Evolutionary conservation across 1,140 invertebrate genomes (phyloP), one percentile per base, ranked within the genome.

Genomic region (Triops cancriformis): DNA sequence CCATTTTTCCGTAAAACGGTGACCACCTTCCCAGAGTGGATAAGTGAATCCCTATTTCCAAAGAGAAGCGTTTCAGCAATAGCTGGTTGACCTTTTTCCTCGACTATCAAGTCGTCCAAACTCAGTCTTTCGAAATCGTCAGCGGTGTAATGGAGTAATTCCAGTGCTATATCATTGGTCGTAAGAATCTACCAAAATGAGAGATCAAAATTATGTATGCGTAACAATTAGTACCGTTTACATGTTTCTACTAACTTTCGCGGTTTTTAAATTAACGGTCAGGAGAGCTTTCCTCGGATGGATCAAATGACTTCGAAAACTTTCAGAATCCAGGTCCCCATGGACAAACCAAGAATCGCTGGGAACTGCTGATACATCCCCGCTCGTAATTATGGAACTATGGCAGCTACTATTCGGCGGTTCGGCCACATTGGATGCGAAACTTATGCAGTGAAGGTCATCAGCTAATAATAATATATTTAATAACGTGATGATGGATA

Each of bases 11-110:
- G 85, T n/a, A 80, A 77, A 18, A 76, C 77, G 81, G 82, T 81
- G 78, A 86, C 85, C 80, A 89, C 88, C 86, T 89, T 90, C 78
- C 89, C 89, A 82, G 88, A 88, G 18, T 90, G 84, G 27, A 88
- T 81, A 2, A 89, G 84, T 42, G 89, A 82, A 74, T 89, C 87
- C 10, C 89, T 88, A 82, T 87, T 87, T 76, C 78, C 64, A 73
- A 86, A 85, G 73, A 87, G 84, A 51, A 88, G 85, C 72, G 87
- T 87, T 81, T 90, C 89, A 42, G 86, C 85, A 64, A 89, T 82
- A 23, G 87, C 86, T 41, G 81, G 84, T 76, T 85, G 87, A 73
- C 87, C 87, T 26, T 86, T 85, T 51, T 86, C 88, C 75, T 87
- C 85, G 4, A 85, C 85, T 41, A 90, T 83, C 14, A 90, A 83